Evolutionary conservation across 2,113 vertebrate species (phyloP), one percentile per base, ranked within the genome.

Genomic region (Pheucticus melanocephalus): DNA sequence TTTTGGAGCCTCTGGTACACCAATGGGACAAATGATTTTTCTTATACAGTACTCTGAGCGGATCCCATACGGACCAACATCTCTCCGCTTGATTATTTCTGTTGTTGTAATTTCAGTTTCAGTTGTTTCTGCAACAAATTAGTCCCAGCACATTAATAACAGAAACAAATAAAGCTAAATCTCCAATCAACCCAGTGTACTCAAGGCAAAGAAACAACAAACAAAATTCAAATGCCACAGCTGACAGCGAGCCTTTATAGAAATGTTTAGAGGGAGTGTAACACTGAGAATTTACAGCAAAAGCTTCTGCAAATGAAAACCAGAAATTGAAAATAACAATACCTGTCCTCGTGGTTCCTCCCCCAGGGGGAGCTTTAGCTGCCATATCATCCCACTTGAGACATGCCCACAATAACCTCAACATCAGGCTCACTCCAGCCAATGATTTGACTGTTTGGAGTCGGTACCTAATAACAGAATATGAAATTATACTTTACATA

Each of bases 371-470:
- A 8, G 99, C 99, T 97, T 99, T 99, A 71, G 99, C 99, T 9
- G 99, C 99, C 99, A 99, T 99, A 95, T 99, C 99, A 59, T 99
- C 99, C 99, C 99, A 99, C 80, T 99, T 98, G 91, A 99, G 98
- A 92, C 98, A 99, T 12, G 99, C 99, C 99, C 99, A 99, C 50
- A 99, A 96, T 25, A 99, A 98, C 50, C 99, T 98, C 82, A 99
- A 92, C 99, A 99, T 99, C 48, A 99, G 98, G 96, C 99, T 99
- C 91, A 99, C 99, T 69, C 99, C 99, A 12, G 99, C 99, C 96
- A 99, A 96, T 30, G 99, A 99, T 94, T 98, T 99, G 10, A 99
- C 99, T 0, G 99, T 99, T 96, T 99, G 99, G 87, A 99, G 98
- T 66, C 99, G 99, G 70, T 99, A 99, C 95, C 99, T 99, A 92